phyloP scores from a whole-genome alignment of 2,888 invertebrate genomes.

The Oscheius sp. region DNA sequence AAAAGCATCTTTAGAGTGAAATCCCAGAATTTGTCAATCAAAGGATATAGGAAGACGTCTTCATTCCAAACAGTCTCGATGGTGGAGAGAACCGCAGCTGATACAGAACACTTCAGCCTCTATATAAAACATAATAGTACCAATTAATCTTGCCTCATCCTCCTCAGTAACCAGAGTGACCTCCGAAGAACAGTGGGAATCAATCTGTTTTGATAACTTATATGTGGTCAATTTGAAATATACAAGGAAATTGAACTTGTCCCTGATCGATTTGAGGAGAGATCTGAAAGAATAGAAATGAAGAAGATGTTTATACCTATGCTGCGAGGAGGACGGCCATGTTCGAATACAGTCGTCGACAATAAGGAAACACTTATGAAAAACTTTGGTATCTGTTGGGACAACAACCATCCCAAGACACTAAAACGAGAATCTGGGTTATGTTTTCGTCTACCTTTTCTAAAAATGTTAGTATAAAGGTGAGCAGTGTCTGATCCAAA shows the following conservation, averaged over 20 bases:
- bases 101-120: slow-evolving; percentile 13
- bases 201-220: slow-evolving; percentile 36
- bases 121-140: background rate
- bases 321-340: slow-evolving; percentile 42
- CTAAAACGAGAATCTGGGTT: slow-evolving; percentile 33
- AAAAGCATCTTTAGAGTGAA: slow-evolving; percentile 84
- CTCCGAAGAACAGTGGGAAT: slow-evolving; percentile 26
- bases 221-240: slow-evolving; percentile 62
- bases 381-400: slow-evolving; percentile 57
- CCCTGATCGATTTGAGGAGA: slow-evolving; percentile 47
- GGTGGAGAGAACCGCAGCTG: slow-evolving; percentile 4
- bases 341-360: slow-evolving; percentile 48
- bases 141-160: slow-evolving; percentile 10
- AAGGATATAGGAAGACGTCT: slow-evolving; percentile 82
- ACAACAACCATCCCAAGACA: slow-evolving; percentile 54
- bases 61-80: slow-evolving; percentile 77
- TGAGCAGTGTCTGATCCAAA: slow-evolving; percentile 61
- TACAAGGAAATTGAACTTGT: slow-evolving; percentile 62
- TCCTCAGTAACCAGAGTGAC: slow-evolving; percentile 15
- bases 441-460: slow-evolving; percentile 48
- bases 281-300: slow-evolving; percentile 12
- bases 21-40: slow-evolving; percentile 83
- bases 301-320: slow-evolving; percentile 15
- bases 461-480: slow-evolving; percentile 55
- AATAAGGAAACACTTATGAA: slow-evolving; percentile 53